phyloP scores from a whole-genome alignment of 2,797 vertebrate species.

The Takifugu ocellatus region DNA sequence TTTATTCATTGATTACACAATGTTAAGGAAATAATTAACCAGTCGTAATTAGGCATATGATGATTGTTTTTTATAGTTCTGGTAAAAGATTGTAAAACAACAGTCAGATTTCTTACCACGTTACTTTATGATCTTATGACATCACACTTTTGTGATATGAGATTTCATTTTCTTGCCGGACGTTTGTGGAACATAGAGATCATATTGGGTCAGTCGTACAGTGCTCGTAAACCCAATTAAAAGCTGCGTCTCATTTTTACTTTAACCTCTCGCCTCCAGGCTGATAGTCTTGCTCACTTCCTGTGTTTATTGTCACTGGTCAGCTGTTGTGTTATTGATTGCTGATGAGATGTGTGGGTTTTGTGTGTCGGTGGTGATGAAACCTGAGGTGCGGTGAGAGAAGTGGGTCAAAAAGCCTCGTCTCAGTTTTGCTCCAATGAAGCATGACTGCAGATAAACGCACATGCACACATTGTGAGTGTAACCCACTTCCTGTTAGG shows the following conservation, averaged over 20 bases:
- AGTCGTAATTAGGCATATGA: not conserved
- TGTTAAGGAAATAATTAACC: not conserved
- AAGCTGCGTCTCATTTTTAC: conserved; percentile 16
- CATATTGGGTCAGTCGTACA: conserved; percentile 19
- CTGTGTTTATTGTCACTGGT: conserved; percentile 28
- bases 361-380: conserved; percentile 17
- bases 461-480: conserved; percentile 18
- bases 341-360: conserved; percentile 28
- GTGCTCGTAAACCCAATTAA: conserved; percentile 42
- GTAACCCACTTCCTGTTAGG: conserved; percentile 31
- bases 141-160: not conserved
- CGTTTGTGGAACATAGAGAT: not conserved
- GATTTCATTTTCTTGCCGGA: not conserved
- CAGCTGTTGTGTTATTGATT: conserved; percentile 24
- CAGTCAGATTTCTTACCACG: not conserved
- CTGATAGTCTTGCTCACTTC: conserved; percentile 45
- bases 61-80: not conserved
- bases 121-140: not conserved
- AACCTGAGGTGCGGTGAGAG: conserved; percentile 37
- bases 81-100: not conserved
- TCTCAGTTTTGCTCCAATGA: conserved; percentile 22
- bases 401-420: conserved; percentile 47
- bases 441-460: conserved; percentile 22
- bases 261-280: conserved; percentile 26
- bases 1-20: conserved; percentile 22